Percentiles rank a stretch among this genome's conserved stretches.
Evolutionary conservation across 2,113 vertebrate species (phyloP).

Genomic region (Phrynosoma blainvillii): DNA sequence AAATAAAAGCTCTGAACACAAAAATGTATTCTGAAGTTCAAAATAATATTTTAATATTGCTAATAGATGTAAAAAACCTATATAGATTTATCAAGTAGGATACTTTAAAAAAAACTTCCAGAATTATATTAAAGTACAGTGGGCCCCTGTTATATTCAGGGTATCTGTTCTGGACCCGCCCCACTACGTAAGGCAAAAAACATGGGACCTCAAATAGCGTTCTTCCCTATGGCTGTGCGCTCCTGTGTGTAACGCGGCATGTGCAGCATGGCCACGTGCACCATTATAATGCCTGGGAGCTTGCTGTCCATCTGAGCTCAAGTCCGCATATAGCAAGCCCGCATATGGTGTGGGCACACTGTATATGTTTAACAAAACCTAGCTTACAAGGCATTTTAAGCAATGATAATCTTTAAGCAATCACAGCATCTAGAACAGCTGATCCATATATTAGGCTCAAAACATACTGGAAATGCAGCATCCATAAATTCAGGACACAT

Average conservation of each 20-base stretch:
- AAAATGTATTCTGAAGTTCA: not conserved
- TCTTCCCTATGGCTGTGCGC: no score
- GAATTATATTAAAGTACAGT: not conserved
- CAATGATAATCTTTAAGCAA: not conserved
- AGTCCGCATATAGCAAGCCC: no score
- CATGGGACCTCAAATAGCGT: no score
- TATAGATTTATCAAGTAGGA: not conserved
- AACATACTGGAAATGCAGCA: constrained; percentile 24
- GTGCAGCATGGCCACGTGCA: no score
- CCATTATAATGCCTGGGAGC: no score
- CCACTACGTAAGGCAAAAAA: no score
- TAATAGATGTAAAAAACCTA: not conserved
- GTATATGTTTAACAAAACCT: not conserved
- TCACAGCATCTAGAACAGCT: constrained; percentile 7
- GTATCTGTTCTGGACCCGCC: no score
- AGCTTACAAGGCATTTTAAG: not conserved
- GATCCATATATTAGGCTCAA: constrained; percentile 18
- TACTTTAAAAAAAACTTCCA: not conserved
- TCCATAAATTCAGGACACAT: not conserved
- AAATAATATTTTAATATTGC: not conserved
- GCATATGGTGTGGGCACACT: no score
- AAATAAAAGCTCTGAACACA: not conserved
- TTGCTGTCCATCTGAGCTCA: no score
- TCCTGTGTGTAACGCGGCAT: no score
- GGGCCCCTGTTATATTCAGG: no score